Evolutionary conservation across 2,888 invertebrate genomes (phyloP).

Genomic region (Spicauda simplicius): DNA sequence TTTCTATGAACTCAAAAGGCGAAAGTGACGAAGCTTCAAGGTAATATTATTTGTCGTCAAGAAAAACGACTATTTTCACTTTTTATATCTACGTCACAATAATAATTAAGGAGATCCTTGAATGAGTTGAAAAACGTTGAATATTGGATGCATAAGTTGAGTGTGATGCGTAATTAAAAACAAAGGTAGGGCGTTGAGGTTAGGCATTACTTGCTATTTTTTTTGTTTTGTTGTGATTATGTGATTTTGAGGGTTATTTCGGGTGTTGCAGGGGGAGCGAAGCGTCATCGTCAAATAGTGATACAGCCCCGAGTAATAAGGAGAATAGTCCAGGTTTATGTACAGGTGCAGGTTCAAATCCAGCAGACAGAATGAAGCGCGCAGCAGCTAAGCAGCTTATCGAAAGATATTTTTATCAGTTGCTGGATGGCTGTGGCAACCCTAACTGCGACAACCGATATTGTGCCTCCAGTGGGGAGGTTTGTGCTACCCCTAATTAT

Average conservation of each 20-base stretch:
- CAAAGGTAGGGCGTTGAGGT: conserved; percentile 60
- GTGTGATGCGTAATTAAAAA: conserved; percentile 37
- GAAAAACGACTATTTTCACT: conserved; percentile 31
- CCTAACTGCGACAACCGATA: conserved; percentile 92
- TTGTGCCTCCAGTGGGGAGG: conserved; percentile 96
- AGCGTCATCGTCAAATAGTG: conserved; percentile 80
- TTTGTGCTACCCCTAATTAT: conserved; percentile 60
- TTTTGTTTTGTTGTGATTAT: conserved; percentile 65
- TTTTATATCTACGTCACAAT: conserved; percentile 24
- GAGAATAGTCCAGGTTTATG: conserved; percentile 69
- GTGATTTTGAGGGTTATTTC: conserved; percentile 42
- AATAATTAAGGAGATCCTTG: conserved; percentile 31
- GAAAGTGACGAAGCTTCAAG: conserved; percentile 85
- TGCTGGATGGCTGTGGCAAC: conserved; percentile 96
- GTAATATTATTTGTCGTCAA: conserved; percentile 58
- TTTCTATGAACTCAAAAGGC: conserved; percentile 85
- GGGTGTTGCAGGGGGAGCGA: conserved; percentile 75
- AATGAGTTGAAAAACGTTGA: conserved; percentile 8
- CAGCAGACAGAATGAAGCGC: conserved; percentile 89
- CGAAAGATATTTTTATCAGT: conserved; percentile 96
- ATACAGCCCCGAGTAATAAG: conserved; percentile 67
- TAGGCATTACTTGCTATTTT: conserved; percentile 80
- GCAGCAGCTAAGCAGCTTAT: conserved; percentile 93
- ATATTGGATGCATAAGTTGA: conserved; percentile 12
- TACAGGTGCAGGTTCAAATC: conserved; percentile 57